Evolutionary conservation across 1,140 invertebrate species (phyloP).

Genomic region (Xylocopa sonorina): DNA sequence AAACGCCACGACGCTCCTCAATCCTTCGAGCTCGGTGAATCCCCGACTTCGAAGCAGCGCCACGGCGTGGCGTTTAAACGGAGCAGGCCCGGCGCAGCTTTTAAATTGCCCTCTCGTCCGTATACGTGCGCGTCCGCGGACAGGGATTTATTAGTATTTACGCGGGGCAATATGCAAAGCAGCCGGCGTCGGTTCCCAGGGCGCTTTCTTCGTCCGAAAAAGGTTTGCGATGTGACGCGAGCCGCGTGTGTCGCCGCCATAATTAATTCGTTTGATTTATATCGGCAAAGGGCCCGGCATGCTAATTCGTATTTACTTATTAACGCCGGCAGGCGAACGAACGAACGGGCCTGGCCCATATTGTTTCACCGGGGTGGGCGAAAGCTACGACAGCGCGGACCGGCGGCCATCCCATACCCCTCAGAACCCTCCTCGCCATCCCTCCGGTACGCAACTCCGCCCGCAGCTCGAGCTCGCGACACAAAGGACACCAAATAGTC

Average conservation of each 20-base stretch:
- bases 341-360: constrained; percentile 63
- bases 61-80: constrained; percentile 29
- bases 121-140: constrained; percentile 38
- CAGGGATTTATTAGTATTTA: constrained; percentile 74
- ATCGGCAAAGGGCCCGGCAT: constrained; percentile 72
- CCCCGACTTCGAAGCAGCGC: not conserved
- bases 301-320: constrained; percentile 78
- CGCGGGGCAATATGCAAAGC: constrained; percentile 71
- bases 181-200: constrained; percentile 17
- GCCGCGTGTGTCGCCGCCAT: constrained; percentile 41
- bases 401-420: not conserved
- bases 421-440: not conserved
- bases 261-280: constrained; percentile 78
- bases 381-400: constrained; percentile 47
- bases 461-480: constrained; percentile 59
- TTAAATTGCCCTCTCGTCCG: constrained; percentile 41
- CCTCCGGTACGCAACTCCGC: constrained; percentile 50
- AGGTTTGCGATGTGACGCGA: constrained; percentile 1
- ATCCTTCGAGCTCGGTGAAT: not conserved
- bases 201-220: constrained; percentile 62
- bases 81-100: constrained; percentile 22
- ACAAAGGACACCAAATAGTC: constrained; percentile 68
- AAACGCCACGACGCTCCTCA: too few relatives aligned
- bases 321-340: constrained; percentile 71
- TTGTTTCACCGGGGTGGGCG: constrained; percentile 64